Evolutionary conservation across 2,888 invertebrate genomes (phyloP), one percentile per base, ranked within the genome.

Genomic region (Phyllotreta striolata): DNA sequence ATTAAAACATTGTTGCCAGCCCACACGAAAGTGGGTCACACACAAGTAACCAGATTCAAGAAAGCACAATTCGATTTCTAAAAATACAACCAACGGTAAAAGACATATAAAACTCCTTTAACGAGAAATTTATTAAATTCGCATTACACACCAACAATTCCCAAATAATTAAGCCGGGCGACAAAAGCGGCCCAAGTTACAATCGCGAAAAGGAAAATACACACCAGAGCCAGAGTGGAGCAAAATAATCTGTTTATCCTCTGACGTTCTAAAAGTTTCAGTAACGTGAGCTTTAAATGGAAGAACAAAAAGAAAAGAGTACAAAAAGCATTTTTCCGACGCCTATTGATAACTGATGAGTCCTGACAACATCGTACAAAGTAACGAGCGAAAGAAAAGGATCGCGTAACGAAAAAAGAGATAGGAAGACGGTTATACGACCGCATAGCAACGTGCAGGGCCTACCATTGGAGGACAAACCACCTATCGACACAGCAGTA

Each of bases 381-480:
- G 67, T 63, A 68, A 67, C 61, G 63, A 65, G 66, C 44, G 61
- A 68, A 63, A 44, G 63, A 66, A 63, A 69, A 68, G 68, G 61
- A 61, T 54, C 60, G 56, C 35, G 55, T 49, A 57, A 55, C 59
- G 67, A 72, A 68, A 72, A 71, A 57, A 62, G 70, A 68, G 69
- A 72, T 52, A 70, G 68, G 64, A 66, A 64, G 62, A 66, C 66
- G 61, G 70, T 67, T 64, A 69, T 68, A 72, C 68, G 71, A 64
- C 72, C 72, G 74, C 76, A 75, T 76, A 74, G 76, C 75, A 76
- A 76, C 75, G 74, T 69, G 71, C 66, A 63, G 66, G 67, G 69
- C 69, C 69, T 67, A 69, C 70, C 68, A 74, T 74, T 74, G 74
- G 74, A 65, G 71, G 71, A 68, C 64, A 66, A 70, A 67, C 66